phyloP scores from a whole-genome alignment of 37 sponge, comb jelly and placozoan genomes.

The Diacarnus erythraeanus region DNA sequence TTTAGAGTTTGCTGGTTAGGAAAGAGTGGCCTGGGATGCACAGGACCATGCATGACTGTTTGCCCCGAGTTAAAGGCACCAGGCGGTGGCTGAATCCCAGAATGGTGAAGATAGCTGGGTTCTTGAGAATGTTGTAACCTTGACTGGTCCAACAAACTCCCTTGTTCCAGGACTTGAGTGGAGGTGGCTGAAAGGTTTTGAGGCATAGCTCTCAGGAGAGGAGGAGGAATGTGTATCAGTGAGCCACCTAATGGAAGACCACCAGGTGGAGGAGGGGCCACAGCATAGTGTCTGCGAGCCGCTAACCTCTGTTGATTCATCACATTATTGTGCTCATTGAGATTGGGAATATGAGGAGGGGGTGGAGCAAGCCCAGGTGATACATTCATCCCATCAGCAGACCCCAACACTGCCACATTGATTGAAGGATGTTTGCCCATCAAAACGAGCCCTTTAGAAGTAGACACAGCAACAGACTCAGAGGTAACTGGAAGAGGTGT shows the following conservation, averaged over 20 bases:
- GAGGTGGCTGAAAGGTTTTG: neutral
- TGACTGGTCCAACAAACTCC: neutral
- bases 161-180: conserved; percentile 1
- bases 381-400: neutral
- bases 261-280: neutral
- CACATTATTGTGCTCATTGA: neutral
- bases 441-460: neutral
- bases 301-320: neutral
- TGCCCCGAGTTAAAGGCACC: neutral
- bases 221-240: neutral
- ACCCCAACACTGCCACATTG: neutral
- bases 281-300: neutral
- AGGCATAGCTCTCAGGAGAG: neutral
- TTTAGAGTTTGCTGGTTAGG: neutral
- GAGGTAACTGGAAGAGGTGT: neutral
- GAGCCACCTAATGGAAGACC: neutral
- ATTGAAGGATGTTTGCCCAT: neutral
- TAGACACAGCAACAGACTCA: neutral
- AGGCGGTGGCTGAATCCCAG: neutral
- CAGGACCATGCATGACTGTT: neutral
- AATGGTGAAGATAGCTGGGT: neutral
- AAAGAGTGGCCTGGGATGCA: neutral
- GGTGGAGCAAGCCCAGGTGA: conserved; percentile 5
- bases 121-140: neutral
- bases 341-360: neutral